Evolutionary conservation across 1,140 invertebrate species (phyloP), one percentile per base, ranked within the genome.

Genomic region (Drosophila sproati): DNA sequence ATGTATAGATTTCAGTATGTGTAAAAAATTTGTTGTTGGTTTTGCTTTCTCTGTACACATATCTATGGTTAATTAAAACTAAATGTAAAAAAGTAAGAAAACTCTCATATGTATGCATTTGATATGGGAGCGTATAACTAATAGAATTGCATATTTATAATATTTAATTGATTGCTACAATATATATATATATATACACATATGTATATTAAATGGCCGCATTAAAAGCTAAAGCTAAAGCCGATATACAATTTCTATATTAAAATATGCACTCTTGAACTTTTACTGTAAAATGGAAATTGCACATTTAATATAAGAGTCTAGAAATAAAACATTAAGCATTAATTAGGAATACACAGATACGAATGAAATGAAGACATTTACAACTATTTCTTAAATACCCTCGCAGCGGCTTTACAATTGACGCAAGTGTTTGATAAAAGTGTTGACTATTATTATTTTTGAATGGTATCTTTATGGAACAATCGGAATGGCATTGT

Each of bases 41-140:
- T 12, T 12, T 12, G 12, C 12, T 12, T 12, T 75, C 51, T 60
- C 60, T 60, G 55, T 64, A 72, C 62, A 72, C 54, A 82, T 71
- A 66, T 78, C 63, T 60, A 77, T 62, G 32, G 39, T 72, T 72
- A 31, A 43, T 61, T 80, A 68, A 70, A 75, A 77, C 67, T 72
- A 73, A 73, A 68, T 54, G 39, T 55, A 37, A 48, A 45, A 45
- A 45, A 7, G 29, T 43, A 62, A 34, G 54, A 66, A 54, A 61
- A 39, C 32, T 41, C 47, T 62, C 47, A 31, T 73, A 73, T 73
- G 71, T 76, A 64, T 76, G 60, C 68, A 52, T 54, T 71, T 78
- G 82, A 87, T 87, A 87, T 87, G 82, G 80, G 76, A 82, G 63
- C 73, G 68, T 83, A 56, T 55, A 66, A 66, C 45, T 77, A 66